phyloP scores from a whole-genome alignment of 2,888 invertebrate genomes.

The Ormyrus labotus region DNA sequence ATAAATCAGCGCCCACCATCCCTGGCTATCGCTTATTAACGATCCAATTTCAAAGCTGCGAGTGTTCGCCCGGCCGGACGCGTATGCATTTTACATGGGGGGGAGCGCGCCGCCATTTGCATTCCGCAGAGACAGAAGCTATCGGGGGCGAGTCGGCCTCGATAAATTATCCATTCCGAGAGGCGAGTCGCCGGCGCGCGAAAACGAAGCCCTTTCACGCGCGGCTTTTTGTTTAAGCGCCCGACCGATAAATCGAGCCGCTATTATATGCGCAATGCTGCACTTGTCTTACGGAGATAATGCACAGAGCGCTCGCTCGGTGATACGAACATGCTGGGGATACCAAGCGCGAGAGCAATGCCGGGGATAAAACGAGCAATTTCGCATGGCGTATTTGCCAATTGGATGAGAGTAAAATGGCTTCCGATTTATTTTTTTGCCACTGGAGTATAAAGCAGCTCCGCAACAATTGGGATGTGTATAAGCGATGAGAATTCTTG shows the following conservation, averaged over 20 bases:
- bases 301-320: no score
- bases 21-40: conserved; percentile 52
- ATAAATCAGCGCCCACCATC: conserved; percentile 38
- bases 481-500: no score
- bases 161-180: conserved; percentile 47
- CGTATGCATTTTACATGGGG: conserved; percentile 44
- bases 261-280: conserved; percentile 15
- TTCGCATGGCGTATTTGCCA: no score
- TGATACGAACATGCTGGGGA: no score
- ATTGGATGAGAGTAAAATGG: no score
- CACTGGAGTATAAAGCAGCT: no score
- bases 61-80: conserved; percentile 18
- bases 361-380: no score
- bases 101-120: conserved; percentile 36
- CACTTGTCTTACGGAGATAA: background rate
- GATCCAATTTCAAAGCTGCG: conserved; percentile 54
- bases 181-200: background rate
- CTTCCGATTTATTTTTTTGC: no score
- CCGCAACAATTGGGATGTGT: no score
- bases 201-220: conserved; percentile 15
- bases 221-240: conserved; percentile 32
- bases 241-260: conserved; percentile 32
- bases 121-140: conserved; percentile 30
- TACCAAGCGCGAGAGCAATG: no score
- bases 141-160: conserved; percentile 26